These are phyloP conservation scores for Timema podura DNA, from an alignment of 2,888 invertebrate species.

Conservation along the genomic window DNA sequence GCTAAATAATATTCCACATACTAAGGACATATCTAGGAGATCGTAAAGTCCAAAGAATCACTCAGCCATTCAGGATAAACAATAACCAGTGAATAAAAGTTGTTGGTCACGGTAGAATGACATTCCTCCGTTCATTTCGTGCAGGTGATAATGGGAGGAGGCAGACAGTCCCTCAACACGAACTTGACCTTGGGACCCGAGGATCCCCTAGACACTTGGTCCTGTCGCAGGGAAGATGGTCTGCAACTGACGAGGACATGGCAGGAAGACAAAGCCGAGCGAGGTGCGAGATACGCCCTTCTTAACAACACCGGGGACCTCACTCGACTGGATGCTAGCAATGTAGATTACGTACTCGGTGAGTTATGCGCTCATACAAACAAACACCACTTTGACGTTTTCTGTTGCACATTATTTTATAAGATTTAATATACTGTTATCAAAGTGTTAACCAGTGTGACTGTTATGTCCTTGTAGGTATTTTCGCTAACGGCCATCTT, in stretches of 20 bases:
- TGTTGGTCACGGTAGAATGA: too few relatives aligned
- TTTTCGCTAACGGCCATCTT: slow-evolving; percentile 54
- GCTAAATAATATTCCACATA: too few relatives aligned
- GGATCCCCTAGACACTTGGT: slow-evolving; percentile 12
- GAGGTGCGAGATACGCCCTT: background rate
- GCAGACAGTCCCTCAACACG: slow-evolving; percentile 11
- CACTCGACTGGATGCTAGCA: background rate
- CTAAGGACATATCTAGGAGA: too few relatives aligned
- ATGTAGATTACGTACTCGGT: slow-evolving; percentile 46
- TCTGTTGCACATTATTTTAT: too few relatives aligned
- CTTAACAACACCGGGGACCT: slow-evolving; percentile 1
- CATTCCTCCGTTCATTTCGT: background rate
- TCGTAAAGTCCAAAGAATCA: too few relatives aligned
- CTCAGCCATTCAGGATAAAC: too few relatives aligned
- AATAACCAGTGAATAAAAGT: too few relatives aligned
- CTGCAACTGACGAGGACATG: slow-evolving; percentile 55
- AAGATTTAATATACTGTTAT: too few relatives aligned
- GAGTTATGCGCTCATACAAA: background rate
- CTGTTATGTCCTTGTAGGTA: background rate
- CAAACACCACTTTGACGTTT: too few relatives aligned
- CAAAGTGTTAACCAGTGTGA: too few relatives aligned
- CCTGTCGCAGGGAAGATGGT: slow-evolving; percentile 50
- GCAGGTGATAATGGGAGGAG: slow-evolving; percentile 16
- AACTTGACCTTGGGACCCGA: background rate
- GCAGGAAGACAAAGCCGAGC: slow-evolving; percentile 38